Base-by-base conservation (phyloP, 2,113 vertebrate species). In the Setophaga kirtlandii region DNA sequence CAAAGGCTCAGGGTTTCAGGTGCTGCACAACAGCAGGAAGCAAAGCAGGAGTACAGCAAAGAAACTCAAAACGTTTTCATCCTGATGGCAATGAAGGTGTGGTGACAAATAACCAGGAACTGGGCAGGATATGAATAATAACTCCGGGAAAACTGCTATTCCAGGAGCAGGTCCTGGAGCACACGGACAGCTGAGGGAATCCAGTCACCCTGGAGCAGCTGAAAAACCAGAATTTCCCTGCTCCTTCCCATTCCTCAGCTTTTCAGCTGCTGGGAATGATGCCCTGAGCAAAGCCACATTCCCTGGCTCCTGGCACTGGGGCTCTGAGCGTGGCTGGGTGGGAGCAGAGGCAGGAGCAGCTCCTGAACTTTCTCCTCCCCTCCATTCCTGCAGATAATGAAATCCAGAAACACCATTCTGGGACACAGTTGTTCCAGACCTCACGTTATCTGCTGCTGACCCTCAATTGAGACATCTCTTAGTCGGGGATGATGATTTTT, bases 401-500 rank as follows among this genome's bases (percentile, higher is more conserved):
- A 94, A 95, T 74, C 4, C 81, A 92, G 92, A 93, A 92, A 73
- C 77, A 33, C 70, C 74, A 84, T 84, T 87, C 80, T 19, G 79
- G 86, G 90, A 60, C 85, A 68, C 91, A 94, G 75, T 89, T 89
- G 79, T 90, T 94, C 30, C 76, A 92, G 95, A 87, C 49, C 90
- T 89, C 88, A 50, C 55, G 4, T 87, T 95, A 91, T 96, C 97
- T 97, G 93, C 92, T 76, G 80, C 73, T 94, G 97, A 89, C 89
- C 94, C 94, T 78, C 67, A 90, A 90, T 2, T 95, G 94, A 96
- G 90, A 89, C 2, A 21, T 96, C 94, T 95, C 92, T 73, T 77
- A 97, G 93, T 56, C 71, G 75, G 93, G 90, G 94, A 90, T 93
- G 87, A 82, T 92, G 95, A 96, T 91, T 96, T 96, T 95, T 95